phyloP scores from a whole-genome alignment of 2,113 vertebrate species.

The Gadus macrocephalus region DNA sequence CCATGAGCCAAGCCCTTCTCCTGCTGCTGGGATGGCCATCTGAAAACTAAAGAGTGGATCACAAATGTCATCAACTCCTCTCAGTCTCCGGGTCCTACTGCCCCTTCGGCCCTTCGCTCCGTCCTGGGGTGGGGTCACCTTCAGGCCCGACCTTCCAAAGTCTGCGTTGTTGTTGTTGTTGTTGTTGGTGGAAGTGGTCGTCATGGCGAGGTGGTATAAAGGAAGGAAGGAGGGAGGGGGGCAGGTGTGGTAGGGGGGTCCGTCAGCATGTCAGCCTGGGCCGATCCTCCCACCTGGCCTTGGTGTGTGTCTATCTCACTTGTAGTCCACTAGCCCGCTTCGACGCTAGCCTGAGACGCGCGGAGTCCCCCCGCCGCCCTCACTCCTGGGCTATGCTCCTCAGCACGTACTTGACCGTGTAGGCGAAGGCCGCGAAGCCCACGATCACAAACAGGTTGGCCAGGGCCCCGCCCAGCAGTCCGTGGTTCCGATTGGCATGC shows the following conservation, averaged over 20 bases:
- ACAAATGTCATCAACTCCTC: conserved; percentile 42
- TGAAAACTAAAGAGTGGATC: conserved; percentile 49
- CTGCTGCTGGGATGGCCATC: conserved; percentile 44
- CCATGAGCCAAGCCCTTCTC: conserved; percentile 60
- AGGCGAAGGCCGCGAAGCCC: conserved; percentile 96
- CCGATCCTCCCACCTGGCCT: conserved; percentile 38
- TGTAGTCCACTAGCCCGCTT: conserved; percentile 53
- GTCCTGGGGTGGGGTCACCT: conserved; percentile 31
- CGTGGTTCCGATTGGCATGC: conserved; percentile 93
- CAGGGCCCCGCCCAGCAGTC: conserved; percentile 92
- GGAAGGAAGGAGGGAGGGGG: conserved; percentile 34
- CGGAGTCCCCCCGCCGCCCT: conserved; percentile 40
- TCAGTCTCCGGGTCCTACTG: conserved; percentile 16
- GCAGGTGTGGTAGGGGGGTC: conserved; percentile 33
- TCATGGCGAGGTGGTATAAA: conserved; percentile 35
- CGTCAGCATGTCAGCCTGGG: conserved; percentile 24
- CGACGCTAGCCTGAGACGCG: conserved; percentile 40
- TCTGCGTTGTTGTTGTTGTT: conserved; percentile 39
- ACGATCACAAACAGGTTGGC: conserved; percentile 98
- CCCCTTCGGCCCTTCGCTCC: conserved; percentile 21
- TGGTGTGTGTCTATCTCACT: conserved; percentile 48
- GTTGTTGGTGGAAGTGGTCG: conserved; percentile 42
- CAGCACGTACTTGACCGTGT: conserved; percentile 97
- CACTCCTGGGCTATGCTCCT: conserved; percentile 98
- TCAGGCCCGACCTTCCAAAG: conserved; percentile 44